Percentiles rank a stretch among this genome's conserved stretches.
phyloP scores from a whole-genome alignment of 1,140 invertebrate genomes.

The Triops longicaudatus region DNA sequence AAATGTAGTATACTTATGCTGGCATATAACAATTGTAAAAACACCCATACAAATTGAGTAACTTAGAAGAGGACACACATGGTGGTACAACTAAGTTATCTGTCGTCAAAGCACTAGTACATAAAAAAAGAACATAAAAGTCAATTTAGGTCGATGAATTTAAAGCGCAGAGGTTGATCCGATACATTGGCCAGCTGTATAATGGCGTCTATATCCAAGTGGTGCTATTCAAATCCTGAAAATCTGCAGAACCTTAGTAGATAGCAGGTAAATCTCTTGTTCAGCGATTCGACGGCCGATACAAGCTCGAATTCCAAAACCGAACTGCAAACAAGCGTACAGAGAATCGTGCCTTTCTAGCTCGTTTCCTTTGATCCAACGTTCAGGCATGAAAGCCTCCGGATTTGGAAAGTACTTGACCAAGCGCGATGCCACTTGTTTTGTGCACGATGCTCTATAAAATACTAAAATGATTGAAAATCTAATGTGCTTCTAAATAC shows the following conservation, averaged over 20 bases:
- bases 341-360: constrained; percentile 43
- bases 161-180: constrained; percentile 38
- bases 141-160: constrained; percentile 35
- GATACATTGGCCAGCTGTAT: constrained; percentile 39
- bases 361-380: constrained; percentile 43
- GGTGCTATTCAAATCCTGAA: constrained; percentile 40
- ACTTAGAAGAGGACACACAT: not conserved
- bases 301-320: constrained; percentile 51
- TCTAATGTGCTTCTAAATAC: too few relatives aligned
- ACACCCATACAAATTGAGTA: too few relatives aligned
- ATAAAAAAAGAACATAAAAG: not conserved
- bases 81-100: too few relatives aligned
- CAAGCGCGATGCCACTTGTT: constrained; percentile 48
- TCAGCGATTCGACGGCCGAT: constrained; percentile 61
- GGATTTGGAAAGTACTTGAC: constrained; percentile 45
- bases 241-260: constrained; percentile 36
- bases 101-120: too few relatives aligned
- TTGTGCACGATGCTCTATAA: constrained; percentile 48
- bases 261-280: constrained; percentile 67
- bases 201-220: constrained; percentile 36
- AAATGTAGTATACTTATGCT: too few relatives aligned
- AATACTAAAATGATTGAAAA: constrained; percentile 32
- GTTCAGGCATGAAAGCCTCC: constrained; percentile 48
- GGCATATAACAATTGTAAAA: too few relatives aligned
- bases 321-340: constrained; percentile 51